phyloP scores from a whole-genome alignment of 2,888 invertebrate species.

The Branchipolynoe longqiensis region DNA sequence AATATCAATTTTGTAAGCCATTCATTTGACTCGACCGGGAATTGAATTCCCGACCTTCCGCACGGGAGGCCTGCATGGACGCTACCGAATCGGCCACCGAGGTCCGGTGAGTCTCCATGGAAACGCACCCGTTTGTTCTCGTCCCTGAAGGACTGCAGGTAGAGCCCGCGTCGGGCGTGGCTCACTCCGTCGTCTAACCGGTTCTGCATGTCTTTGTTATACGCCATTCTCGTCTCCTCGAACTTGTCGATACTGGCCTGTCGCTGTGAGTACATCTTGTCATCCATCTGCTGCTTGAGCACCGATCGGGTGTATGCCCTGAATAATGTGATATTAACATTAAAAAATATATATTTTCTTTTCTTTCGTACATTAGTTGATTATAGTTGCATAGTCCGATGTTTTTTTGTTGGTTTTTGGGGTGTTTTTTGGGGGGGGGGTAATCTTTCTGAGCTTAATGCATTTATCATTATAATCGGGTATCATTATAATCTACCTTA shows the following conservation, averaged over 20 bases:
- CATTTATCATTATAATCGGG: too few relatives aligned
- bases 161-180: constrained; percentile 72
- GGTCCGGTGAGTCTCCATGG: not conserved
- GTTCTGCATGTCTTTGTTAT: constrained; percentile 75
- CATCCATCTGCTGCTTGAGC: constrained; percentile 80
- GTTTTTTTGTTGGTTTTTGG: too few relatives aligned
- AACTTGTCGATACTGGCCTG: constrained; percentile 70
- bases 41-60: too few relatives aligned
- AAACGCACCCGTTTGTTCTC: constrained; percentile 77
- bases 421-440: too few relatives aligned
- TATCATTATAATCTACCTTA: too few relatives aligned
- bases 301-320: constrained; percentile 71
- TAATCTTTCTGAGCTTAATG: too few relatives aligned
- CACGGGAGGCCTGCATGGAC: too few relatives aligned
- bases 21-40: too few relatives aligned
- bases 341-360: not conserved
- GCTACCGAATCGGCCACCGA: too few relatives aligned
- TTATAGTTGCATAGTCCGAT: too few relatives aligned
- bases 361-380: too few relatives aligned
- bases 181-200: constrained; percentile 72
- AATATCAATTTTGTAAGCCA: too few relatives aligned
- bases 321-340: constrained; percentile 34
- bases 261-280: constrained; percentile 63
- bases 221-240: constrained; percentile 75
- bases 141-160: constrained; percentile 77